A percentile compares a stretch with the other conserved stretches of the same genome.
Conservation (phyloP, 2,113 vertebrate genomes). For the Baryphthengus martii region DNA sequence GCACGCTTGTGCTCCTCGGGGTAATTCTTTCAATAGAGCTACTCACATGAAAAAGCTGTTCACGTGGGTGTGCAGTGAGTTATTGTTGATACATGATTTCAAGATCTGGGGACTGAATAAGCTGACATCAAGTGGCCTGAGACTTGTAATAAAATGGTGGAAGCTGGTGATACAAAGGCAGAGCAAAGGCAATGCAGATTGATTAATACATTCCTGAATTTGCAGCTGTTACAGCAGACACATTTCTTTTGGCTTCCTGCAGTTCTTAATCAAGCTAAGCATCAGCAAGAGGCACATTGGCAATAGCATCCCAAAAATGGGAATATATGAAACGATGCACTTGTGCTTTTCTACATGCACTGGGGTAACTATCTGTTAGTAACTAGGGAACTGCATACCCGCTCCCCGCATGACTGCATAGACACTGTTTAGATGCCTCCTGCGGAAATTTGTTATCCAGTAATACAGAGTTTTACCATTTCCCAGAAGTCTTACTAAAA, state of each 20-base stretch:
- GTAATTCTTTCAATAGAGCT: background rate
- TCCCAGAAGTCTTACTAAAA: background rate
- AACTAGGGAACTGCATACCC: background rate
- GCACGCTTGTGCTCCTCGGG: background rate
- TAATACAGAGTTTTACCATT: background rate
- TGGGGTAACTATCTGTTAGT: background rate
- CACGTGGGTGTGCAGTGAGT: background rate
- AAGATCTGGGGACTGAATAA: background rate
- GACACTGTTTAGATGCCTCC: background rate
- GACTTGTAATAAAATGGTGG: background rate
- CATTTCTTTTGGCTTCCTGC: constrained; percentile 22
- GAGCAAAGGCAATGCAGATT: background rate
- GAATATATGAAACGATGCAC: background rate
- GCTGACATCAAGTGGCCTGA: background rate
- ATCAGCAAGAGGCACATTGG: constrained; percentile 18
- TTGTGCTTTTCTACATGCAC: background rate
- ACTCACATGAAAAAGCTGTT: background rate
- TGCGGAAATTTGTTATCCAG: background rate
- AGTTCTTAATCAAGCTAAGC: constrained; percentile 38
- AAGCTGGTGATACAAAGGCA: background rate
- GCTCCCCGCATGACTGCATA: background rate
- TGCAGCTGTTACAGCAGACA: background rate
- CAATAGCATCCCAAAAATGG: constrained; percentile 20
- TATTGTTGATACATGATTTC: background rate
- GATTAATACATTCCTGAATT: background rate